A percentile compares a stretch with the other conserved stretches of the same genome.
phyloP scores from a whole-genome alignment of 2,888 invertebrate genomes.

The Zhuqinia jingwanae region DNA sequence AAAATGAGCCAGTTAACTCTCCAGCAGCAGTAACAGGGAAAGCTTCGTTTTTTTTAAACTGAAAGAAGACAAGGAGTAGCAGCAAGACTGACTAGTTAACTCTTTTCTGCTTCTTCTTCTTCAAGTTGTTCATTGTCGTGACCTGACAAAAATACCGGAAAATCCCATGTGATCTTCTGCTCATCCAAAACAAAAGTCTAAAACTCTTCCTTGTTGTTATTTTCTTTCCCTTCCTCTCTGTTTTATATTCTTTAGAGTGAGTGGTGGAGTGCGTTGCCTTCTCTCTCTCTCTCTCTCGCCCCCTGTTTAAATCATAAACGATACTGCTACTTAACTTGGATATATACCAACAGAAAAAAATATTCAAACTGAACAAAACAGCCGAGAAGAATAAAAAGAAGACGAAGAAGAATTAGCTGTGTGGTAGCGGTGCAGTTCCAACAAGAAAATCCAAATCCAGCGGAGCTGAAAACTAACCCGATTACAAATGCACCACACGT shows the following conservation, averaged over 20 bases:
- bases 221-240: neutral
- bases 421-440: neutral
- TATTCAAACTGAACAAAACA: neutral
- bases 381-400: neutral
- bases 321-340: constrained; percentile 19
- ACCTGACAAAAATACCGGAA: too few species aligned
- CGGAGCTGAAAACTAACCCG: constrained; percentile 47
- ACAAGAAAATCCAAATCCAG: constrained; percentile 13
- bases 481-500: constrained; percentile 70
- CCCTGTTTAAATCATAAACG: constrained; percentile 51
- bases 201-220: neutral
- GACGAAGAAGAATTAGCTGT: constrained; percentile 55
- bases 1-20: too few species aligned
- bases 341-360: neutral
- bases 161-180: constrained; percentile 8
- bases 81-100: constrained; percentile 22
- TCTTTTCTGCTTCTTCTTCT: neutral
- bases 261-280: constrained; percentile 16
- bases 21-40: too few species aligned
- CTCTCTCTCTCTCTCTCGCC: neutral
- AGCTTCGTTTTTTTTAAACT: too few species aligned
- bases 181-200: neutral
- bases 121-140: neutral
- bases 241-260: constrained; percentile 1
- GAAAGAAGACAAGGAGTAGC: neutral